Evolutionary conservation across 1,140 invertebrate species (phyloP).

Genomic region (Octopus sinensis): DNA sequence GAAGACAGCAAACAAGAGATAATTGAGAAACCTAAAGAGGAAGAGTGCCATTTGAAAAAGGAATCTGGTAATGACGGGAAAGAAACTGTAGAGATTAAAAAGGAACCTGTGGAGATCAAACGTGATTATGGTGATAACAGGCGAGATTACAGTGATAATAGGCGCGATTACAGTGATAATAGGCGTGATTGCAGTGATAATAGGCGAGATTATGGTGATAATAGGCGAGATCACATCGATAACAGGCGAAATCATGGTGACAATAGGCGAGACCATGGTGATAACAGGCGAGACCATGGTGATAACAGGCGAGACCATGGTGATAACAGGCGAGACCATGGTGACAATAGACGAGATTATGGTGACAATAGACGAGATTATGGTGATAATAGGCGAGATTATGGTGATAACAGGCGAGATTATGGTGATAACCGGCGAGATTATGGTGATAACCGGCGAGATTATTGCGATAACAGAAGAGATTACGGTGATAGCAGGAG

Average conservation of each 20-base stretch:
- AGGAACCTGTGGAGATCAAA: not conserved
- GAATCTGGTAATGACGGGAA: not conserved
- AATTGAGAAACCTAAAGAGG: not conserved
- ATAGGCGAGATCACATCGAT: not conserved
- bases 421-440: not conserved
- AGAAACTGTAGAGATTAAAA: not conserved
- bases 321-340: not conserved
- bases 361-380: not conserved
- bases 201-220: not conserved
- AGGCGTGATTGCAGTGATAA: not conserved
- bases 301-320: too few relatives aligned
- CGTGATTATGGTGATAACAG: not conserved
- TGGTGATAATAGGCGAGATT: not conserved
- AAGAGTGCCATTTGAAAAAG: not conserved
- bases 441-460: not conserved
- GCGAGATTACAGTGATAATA: not conserved
- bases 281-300: too few relatives aligned
- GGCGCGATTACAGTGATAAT: not conserved
- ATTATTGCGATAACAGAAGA: not conserved
- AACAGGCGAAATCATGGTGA: not conserved
- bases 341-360: not conserved
- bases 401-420: not conserved
- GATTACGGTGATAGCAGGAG: not conserved
- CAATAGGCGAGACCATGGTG: not conserved
- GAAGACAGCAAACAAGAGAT: not conserved